These are phyloP conservation scores for Alca torda DNA, from an alignment of 2,797 vertebrate species.

Conservation along the genomic window DNA sequence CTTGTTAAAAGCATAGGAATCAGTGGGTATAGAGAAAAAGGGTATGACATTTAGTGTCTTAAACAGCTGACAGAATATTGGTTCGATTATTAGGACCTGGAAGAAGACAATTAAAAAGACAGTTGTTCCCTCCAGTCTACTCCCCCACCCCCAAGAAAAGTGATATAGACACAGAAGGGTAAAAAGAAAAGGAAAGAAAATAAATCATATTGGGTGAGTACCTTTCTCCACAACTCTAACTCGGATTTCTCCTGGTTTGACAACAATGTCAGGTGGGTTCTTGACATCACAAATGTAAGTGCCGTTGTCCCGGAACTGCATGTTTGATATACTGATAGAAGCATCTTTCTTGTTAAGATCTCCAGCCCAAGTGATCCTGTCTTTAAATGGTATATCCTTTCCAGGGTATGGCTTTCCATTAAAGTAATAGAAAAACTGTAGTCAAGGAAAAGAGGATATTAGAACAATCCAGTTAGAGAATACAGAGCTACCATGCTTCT, in stretches of 20 bases:
- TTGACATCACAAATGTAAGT: constrained; percentile 91
- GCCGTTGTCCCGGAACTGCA: constrained; percentile 91
- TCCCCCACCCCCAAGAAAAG: background rate
- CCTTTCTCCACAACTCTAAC: constrained; percentile 91
- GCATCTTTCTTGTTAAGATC: constrained; percentile 92
- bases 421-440: constrained; percentile 87
- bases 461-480: constrained; percentile 14
- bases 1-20: background rate
- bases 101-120: background rate
- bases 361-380: constrained; percentile 86
- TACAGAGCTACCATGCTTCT: background rate
- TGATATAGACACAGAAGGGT: background rate
- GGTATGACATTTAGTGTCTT: background rate
- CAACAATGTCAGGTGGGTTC: constrained; percentile 90
- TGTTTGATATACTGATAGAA: constrained; percentile 87
- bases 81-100: background rate
- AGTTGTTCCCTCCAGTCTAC: background rate
- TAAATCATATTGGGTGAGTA: constrained; percentile 51
- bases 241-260: constrained; percentile 79
- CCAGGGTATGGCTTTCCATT: constrained; percentile 78
- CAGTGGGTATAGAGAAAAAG: background rate
- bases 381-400: constrained; percentile 79
- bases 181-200: background rate
- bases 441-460: constrained; percentile 31
- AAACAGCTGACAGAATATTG: background rate